A percentile compares a stretch with the other conserved stretches of the same genome.
These are phyloP conservation scores for Martes martes DNA, from an alignment of 2,113 vertebrate genomes.

Conservation along the genomic window DNA sequence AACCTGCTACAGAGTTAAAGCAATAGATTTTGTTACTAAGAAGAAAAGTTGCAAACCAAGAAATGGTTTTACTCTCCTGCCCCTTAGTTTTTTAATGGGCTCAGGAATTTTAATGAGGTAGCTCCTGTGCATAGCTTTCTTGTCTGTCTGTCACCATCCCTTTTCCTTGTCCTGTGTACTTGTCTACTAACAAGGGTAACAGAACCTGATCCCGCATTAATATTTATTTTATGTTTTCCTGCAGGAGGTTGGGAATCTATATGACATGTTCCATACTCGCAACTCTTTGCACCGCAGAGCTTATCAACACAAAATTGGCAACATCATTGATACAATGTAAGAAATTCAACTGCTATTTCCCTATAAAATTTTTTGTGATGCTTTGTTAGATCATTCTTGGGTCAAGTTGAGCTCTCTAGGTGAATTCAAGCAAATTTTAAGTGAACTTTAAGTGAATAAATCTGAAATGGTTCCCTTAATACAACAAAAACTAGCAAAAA, in stretches of 20 bases:
- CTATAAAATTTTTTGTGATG: background rate
- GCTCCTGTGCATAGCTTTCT: background rate
- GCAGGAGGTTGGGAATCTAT: slow-evolving; percentile 94
- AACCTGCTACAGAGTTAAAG: background rate
- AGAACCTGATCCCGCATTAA: background rate
- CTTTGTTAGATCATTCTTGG: background rate
- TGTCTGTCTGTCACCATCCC: background rate
- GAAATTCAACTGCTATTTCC: slow-evolving; percentile 52
- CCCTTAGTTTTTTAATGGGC: background rate
- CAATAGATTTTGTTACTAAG: background rate
- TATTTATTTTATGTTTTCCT: slow-evolving; percentile 46
- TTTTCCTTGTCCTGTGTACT: background rate
- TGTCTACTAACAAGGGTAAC: background rate
- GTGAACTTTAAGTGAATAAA: slow-evolving; percentile 1
- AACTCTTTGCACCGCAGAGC: slow-evolving; percentile 93
- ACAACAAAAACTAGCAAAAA: background rate
- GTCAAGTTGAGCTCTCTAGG: background rate
- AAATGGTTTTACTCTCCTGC: background rate
- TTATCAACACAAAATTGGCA: slow-evolving; percentile 94
- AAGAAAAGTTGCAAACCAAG: background rate
- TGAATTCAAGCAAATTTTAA: slow-evolving; percentile 39
- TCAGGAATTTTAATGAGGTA: background rate
- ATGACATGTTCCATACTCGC: slow-evolving; percentile 96
- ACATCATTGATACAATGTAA: slow-evolving; percentile 96
- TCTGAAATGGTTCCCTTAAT: background rate